Percentiles rank a stretch among this genome's conserved stretches.
Evolutionary conservation across 2,888 invertebrate genomes (phyloP).

Genomic region (Meteorus cinctellus): DNA sequence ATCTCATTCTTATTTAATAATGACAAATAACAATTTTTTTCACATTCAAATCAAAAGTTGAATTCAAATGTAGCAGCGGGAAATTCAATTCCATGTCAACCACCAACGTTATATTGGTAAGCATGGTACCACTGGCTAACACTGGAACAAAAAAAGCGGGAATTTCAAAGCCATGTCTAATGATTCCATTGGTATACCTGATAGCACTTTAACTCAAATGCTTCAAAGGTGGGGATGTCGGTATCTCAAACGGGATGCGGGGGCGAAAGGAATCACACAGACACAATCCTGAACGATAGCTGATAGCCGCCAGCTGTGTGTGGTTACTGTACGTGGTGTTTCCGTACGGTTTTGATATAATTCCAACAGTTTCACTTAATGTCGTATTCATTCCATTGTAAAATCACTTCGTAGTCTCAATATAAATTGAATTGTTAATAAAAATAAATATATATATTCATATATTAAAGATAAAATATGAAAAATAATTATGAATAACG

Average conservation of each 20-base stretch:
- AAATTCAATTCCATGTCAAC: too few relatives aligned
- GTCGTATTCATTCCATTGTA: slow-evolving; percentile 24
- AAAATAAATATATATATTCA: background rate
- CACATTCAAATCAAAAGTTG: too few relatives aligned
- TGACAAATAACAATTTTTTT: too few relatives aligned
- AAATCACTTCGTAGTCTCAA: too few relatives aligned
- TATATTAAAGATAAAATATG: background rate
- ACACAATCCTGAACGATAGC: slow-evolving; percentile 63
- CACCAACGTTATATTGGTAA: too few relatives aligned
- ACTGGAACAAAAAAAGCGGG: background rate
- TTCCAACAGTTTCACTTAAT: slow-evolving; percentile 37
- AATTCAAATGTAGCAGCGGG: too few relatives aligned
- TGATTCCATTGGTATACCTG: background rate
- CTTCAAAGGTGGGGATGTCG: slow-evolving; percentile 7
- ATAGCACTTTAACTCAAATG: background rate
- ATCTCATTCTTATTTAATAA: too few relatives aligned
- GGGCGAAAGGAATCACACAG: slow-evolving; percentile 39
- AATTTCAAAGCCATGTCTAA: background rate
- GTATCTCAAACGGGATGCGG: background rate
- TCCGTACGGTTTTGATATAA: slow-evolving; percentile 48
- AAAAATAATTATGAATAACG: background rate
- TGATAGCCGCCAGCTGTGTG: slow-evolving; percentile 61
- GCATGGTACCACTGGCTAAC: too few relatives aligned
- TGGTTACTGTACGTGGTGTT: slow-evolving; percentile 45
- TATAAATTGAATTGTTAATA: background rate